These are phyloP conservation scores for Holocentrus rufus DNA, from an alignment of 2,797 vertebrate species.

Conservation along the genomic window DNA sequence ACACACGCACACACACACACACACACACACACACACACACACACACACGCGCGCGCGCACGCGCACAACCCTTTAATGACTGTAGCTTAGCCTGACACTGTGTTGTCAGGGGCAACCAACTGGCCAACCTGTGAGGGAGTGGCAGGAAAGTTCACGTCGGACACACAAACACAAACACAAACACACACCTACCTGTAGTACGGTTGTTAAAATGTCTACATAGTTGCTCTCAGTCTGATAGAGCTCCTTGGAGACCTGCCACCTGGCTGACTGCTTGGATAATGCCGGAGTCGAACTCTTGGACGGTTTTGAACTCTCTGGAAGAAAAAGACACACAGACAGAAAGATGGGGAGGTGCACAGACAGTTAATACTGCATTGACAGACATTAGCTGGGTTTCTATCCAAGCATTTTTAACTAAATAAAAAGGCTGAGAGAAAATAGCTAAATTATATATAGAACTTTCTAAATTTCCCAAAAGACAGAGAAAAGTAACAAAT, in stretches of 20 bases:
- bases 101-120: conserved; percentile 53
- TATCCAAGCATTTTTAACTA: background rate
- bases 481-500: no score
- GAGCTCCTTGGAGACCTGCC: conserved; percentile 98
- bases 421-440: no score
- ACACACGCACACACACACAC: background rate
- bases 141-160: conserved; percentile 7
- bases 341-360: background rate
- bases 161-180: conserved; percentile 12
- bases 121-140: conserved; percentile 19
- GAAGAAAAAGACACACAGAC: conserved; percentile 38
- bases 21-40: background rate
- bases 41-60: conserved; percentile 1
- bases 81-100: conserved; percentile 35
- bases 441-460: no score
- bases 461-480: no score
- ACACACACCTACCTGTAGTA: conserved; percentile 88
- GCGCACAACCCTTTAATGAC: conserved; percentile 32
- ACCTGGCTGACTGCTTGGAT: conserved; percentile 94
- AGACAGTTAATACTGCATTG: conserved; percentile 26
- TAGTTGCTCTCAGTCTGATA: conserved; percentile 99
- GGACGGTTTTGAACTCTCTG: conserved; percentile 83
- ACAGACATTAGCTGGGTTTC: background rate
- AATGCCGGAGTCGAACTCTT: conserved; percentile 88
- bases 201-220: conserved; percentile 93